Conservation (phyloP, 2,888 invertebrate species). For the Malthinus flaveolus region DNA sequence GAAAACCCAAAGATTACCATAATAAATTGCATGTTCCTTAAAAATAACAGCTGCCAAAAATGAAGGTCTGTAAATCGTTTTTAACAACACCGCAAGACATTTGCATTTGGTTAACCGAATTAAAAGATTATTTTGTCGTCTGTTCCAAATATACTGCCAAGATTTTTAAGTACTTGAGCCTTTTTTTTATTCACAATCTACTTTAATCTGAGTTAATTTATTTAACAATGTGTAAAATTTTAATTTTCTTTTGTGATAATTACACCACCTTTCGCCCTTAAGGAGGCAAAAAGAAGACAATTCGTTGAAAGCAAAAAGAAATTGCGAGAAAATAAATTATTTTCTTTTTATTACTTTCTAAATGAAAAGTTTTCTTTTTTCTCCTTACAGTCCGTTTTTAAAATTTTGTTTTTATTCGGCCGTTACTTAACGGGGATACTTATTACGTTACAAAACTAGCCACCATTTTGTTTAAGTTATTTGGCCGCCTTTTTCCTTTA, state of each 20-base stretch:
- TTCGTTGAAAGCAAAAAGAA: no score
- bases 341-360: no score
- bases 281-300: no score
- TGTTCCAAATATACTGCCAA: conserved; percentile 37
- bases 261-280: background rate
- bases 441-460: no score
- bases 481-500: no score
- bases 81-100: conserved; percentile 37
- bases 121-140: conserved; percentile 41
- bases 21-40: conserved; percentile 24
- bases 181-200: conserved; percentile 22
- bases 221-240: conserved; percentile 29
- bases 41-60: conserved; percentile 31
- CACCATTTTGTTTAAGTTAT: no score
- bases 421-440: no score
- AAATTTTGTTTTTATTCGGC: no score
- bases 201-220: conserved; percentile 27
- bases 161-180: conserved; percentile 34
- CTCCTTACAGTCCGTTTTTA: no score
- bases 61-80: conserved; percentile 33
- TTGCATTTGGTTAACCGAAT: conserved; percentile 40
- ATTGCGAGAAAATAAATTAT: no score
- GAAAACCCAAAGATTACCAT: conserved; percentile 24
- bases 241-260: conserved; percentile 15
- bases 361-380: no score